Evolutionary conservation across 2,888 invertebrate species (phyloP).

Genomic region (Selenia dentaria): DNA sequence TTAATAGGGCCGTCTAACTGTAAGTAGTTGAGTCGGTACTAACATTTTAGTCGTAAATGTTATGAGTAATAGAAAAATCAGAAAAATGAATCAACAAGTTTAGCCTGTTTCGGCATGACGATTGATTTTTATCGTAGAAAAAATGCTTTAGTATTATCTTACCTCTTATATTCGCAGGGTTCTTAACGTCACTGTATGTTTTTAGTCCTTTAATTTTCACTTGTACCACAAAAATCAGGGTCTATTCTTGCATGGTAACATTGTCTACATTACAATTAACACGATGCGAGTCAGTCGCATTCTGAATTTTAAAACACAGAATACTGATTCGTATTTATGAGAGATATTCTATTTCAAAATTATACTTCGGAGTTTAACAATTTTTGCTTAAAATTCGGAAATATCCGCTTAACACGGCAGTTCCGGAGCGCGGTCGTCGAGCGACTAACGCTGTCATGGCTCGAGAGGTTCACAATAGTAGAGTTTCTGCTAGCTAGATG

Average conservation of each 20-base stretch:
- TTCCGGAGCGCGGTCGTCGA: constrained; percentile 52
- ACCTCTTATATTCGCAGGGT: constrained; percentile 26
- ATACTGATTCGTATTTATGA: constrained; percentile 7
- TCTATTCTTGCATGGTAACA: constrained; percentile 4
- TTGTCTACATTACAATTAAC: background rate
- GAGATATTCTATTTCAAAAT: constrained; percentile 13
- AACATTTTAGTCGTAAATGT: too few species aligned
- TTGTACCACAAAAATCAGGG: constrained; percentile 1
- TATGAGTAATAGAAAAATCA: too few species aligned
- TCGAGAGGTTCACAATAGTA: constrained; percentile 26
- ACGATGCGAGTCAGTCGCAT: constrained; percentile 11
- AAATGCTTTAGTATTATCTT: constrained; percentile 14
- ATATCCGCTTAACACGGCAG: constrained; percentile 31
- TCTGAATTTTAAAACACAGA: constrained; percentile 13
- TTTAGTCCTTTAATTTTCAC: constrained; percentile 20
- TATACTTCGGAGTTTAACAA: constrained; percentile 1
- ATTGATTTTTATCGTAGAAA: constrained; percentile 7
- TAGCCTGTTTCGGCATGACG: background rate
- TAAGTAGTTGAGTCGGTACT: too few species aligned
- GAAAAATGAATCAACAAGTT: constrained; percentile 21
- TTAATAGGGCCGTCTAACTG: too few species aligned
- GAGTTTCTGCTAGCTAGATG: constrained; percentile 9
- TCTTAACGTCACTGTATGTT: constrained; percentile 15
- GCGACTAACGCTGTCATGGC: constrained; percentile 49
- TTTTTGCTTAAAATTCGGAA: constrained; percentile 10